Base-by-base conservation (phyloP, 2,888 invertebrate genomes). In the Rutpela maculata region DNA sequence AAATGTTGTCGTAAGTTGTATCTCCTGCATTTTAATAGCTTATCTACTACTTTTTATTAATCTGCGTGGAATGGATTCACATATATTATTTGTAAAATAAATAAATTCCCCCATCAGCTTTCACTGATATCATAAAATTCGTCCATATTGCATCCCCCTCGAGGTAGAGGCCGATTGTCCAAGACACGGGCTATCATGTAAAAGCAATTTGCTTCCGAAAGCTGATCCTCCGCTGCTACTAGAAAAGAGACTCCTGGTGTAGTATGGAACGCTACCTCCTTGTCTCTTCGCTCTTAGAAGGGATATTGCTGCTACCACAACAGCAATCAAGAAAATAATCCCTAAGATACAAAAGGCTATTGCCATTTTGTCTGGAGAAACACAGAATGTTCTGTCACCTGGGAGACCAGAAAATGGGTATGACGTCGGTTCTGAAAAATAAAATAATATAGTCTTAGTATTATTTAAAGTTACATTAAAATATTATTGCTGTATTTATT, bases 341-440 rank as follows among this genome's bases (percentile, higher is more conserved):
- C 95, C 94, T 83, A 95, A 89, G 0, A 94, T 90, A 85, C 95
- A 94, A 86, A 95, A 95, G 0, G 95, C 93, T 68, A 95, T 90
- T 12, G 95, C 95, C 92, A 95, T 92, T 90, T 94, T 95, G 9
- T 95, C 94, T 17, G 95, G 93, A 11, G 95, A 95, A 80, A 95
- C 91, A 86, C 95, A 95, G 66, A 95, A 92, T 4, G 93, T 93
- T 82, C 92, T 91, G 85, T 93, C 93, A 75, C 92, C 92, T 3
- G 93, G 92, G 38, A 89, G 85, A 77, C 87, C 85, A 15, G 87
- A 84, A 74, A 88, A 89, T 12, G 88, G 85, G 60, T 84, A 85
- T 4, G 80, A 81, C 56, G 83, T 80, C 59, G 83, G 82, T 71
- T 83, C 87, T 87, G 82, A 31, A 84, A 85, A 66, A 77, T 15